A percentile compares a stretch with the other conserved stretches of the same genome.
Evolutionary conservation across 2,113 vertebrate genomes (phyloP).

Genomic region (Gobio gobio): DNA sequence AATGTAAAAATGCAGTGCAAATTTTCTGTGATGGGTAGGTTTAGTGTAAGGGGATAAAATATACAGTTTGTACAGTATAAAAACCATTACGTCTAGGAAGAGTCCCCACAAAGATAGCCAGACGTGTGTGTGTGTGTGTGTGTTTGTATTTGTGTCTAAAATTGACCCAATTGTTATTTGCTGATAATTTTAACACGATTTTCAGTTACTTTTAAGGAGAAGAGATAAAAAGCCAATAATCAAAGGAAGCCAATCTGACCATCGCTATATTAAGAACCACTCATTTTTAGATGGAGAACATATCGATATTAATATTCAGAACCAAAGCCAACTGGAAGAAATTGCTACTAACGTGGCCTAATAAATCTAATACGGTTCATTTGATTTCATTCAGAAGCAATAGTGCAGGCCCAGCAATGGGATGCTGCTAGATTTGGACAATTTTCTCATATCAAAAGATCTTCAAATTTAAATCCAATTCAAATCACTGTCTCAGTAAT

Average conservation of each 20-base stretch:
- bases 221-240: neutral
- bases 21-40: too few species aligned
- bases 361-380: conserved; percentile 24
- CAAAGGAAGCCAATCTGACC: neutral
- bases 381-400: conserved; percentile 22
- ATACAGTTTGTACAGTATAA: too few species aligned
- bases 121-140: too few species aligned
- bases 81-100: too few species aligned
- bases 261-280: neutral
- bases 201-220: neutral
- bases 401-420: neutral
- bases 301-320: conserved; percentile 37
- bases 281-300: neutral
- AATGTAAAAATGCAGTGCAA: too few species aligned
- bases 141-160: too few species aligned
- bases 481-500: conserved; percentile 42
- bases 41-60: too few species aligned
- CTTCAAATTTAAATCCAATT: conserved; percentile 31
- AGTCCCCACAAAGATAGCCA: too few species aligned
- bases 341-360: conserved; percentile 2
- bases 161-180: neutral
- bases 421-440: conserved; percentile 9
- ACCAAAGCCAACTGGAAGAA: conserved; percentile 11
- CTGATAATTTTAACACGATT: neutral
- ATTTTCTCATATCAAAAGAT: conserved; percentile 36